phyloP scores from a whole-genome alignment of 1,140 invertebrate genomes.

The Drosophila ananassae region DNA sequence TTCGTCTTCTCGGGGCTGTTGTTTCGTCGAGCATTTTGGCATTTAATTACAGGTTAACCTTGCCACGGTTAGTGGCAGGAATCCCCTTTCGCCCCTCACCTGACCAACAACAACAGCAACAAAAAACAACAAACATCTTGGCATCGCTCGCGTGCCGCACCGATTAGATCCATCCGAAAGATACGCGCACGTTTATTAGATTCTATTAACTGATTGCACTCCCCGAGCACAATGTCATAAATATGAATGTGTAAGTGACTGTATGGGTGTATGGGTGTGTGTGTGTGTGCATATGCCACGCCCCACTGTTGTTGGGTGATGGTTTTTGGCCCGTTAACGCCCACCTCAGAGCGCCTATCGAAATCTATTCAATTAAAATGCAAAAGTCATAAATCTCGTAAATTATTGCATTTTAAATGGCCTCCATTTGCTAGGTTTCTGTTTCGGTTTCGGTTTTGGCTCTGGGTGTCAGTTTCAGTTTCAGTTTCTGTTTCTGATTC shows the following conservation, averaged over 20 bases:
- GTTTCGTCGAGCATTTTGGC: conserved; percentile 34
- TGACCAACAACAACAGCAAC: neutral
- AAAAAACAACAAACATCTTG: conserved; percentile 29
- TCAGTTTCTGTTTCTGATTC: neutral
- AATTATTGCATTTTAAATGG: conserved; percentile 74
- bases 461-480: neutral
- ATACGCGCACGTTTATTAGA: conserved; percentile 78
- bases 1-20: neutral
- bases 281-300: conserved; percentile 28
- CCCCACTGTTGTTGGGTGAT: conserved; percentile 38
- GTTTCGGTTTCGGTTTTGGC: conserved; percentile 4
- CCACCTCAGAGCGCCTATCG: conserved; percentile 47
- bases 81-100: conserved; percentile 9
- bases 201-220: conserved; percentile 75
- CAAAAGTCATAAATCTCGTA: conserved; percentile 74
- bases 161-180: conserved; percentile 75
- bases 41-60: conserved; percentile 76
- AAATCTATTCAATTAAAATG: conserved; percentile 78
- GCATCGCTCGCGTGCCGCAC: conserved; percentile 54
- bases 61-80: conserved; percentile 49
- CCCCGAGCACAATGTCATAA: conserved; percentile 29
- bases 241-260: conserved; percentile 19
- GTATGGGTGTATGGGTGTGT: neutral
- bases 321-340: conserved; percentile 21
- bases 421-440: conserved; percentile 38